Evolutionary conservation across 1,140 invertebrate species (phyloP), one percentile per base, ranked within the genome.

Genomic region (Eumeta japonica): DNA sequence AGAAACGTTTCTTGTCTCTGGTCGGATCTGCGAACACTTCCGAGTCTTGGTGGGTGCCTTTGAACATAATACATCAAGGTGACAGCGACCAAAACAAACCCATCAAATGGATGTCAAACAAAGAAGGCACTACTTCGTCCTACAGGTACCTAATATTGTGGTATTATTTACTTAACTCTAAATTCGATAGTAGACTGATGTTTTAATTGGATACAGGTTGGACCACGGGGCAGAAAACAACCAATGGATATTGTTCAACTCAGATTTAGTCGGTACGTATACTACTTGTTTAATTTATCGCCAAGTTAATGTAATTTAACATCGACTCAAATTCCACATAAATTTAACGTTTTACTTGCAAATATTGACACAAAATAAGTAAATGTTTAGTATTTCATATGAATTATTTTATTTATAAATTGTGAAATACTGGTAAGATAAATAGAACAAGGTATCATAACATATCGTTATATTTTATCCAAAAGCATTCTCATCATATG

Each of bases 241-340:
- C 17, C 39, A 71, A 18, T 71, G 66, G 66, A 28, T 71, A 28
- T 45, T 71, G 3, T 62, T 71, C 54, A 71, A 71, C 43, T 41
- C 52, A 7, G 54, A 71, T 31, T 67, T 71, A 63, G 61, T 66
- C 12, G 66, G 66, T 68, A 10, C 51, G 51, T 50, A n/a, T n/a
- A n/a, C n/a, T n/a, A n/a, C n/a, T n/a, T n/a, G n/a, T n/a, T n/a
- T n/a, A n/a, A n/a, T n/a, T n/a, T n/a, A n/a, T n/a, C n/a, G n/a
- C n/a, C n/a, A n/a, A n/a, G n/a, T n/a, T n/a, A n/a, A n/a, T n/a
- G n/a, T n/a, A n/a, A n/a, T n/a, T n/a, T n/a, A n/a, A n/a, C n/a
- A n/a, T n/a, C n/a, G n/a, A n/a, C n/a, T n/a, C n/a, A n/a, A n/a
- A n/a, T n/a, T n/a, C n/a, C n/a, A n/a, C n/a, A n/a, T n/a, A n/a